Conservation (phyloP, 2,113 vertebrate genomes). For the Myotis brandtii region DNA sequence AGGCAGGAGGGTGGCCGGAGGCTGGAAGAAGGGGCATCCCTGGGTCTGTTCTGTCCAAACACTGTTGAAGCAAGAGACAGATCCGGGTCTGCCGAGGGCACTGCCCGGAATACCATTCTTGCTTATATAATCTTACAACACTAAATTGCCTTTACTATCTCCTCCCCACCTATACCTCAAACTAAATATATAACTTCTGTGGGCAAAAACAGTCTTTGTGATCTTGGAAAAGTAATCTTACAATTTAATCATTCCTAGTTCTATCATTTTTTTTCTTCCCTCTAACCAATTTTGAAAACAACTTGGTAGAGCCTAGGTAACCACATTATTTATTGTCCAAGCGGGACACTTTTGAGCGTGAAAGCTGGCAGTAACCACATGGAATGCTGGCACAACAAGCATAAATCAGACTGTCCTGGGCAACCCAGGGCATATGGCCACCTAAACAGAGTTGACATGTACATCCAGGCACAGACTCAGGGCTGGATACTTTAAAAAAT, state of each 20-base stretch:
- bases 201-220: background rate
- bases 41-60: too few relatives aligned
- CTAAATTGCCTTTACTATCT: background rate
- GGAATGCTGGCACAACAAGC: background rate
- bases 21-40: too few relatives aligned
- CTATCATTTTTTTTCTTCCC: background rate
- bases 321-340: background rate
- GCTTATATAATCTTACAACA: background rate
- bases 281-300: constrained; percentile 15
- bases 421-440: background rate
- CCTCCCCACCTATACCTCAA: background rate
- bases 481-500: background rate
- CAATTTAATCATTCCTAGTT: background rate
- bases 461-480: background rate
- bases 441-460: background rate
- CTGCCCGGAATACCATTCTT: background rate
- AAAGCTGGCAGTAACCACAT: background rate
- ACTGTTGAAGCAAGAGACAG: too few relatives aligned
- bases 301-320: background rate
- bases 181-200: background rate
- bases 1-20: too few relatives aligned
- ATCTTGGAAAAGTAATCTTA: background rate
- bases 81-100: too few relatives aligned
- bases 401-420: background rate
- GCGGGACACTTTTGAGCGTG: background rate